Conservation (phyloP, 2,888 invertebrate species). For the Caenorhabditis sp. region DNA sequence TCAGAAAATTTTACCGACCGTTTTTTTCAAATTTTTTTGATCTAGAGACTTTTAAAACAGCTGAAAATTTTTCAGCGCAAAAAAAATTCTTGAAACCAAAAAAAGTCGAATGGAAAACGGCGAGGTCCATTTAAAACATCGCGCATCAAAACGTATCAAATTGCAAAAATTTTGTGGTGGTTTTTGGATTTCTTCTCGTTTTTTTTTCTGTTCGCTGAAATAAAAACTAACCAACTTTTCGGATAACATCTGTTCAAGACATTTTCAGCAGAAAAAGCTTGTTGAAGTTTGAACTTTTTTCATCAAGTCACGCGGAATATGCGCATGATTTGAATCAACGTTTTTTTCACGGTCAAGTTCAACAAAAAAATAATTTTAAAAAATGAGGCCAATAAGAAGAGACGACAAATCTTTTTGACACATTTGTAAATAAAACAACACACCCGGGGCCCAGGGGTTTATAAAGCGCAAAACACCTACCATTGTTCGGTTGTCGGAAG, state of each 20-base stretch:
- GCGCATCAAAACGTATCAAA: slow-evolving; percentile 1
- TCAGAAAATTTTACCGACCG: no score
- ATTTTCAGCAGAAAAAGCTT: neutral
- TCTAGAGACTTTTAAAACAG: neutral
- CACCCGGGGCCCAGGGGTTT: neutral
- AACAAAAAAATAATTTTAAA: neutral
- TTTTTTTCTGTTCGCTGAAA: neutral
- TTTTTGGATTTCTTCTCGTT: neutral
- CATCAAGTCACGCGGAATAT: no score
- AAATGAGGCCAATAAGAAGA: neutral
- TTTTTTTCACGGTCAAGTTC: neutral
- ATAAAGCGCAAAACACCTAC: neutral
- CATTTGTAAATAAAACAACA: neutral
- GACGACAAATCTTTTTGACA: neutral
- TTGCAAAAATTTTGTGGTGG: neutral
- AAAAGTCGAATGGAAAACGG: neutral
- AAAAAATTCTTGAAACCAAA: no score
- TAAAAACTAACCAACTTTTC: neutral
- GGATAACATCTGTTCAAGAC: neutral
- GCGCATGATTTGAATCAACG: neutral
- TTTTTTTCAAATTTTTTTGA: no score
- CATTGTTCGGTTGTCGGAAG: neutral
- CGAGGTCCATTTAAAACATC: neutral
- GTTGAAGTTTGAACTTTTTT: neutral
- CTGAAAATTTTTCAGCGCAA: no score